These are phyloP conservation scores for Rhopalosiphum padi DNA, from an alignment of 1,140 invertebrate species.

Conservation along the genomic window DNA sequence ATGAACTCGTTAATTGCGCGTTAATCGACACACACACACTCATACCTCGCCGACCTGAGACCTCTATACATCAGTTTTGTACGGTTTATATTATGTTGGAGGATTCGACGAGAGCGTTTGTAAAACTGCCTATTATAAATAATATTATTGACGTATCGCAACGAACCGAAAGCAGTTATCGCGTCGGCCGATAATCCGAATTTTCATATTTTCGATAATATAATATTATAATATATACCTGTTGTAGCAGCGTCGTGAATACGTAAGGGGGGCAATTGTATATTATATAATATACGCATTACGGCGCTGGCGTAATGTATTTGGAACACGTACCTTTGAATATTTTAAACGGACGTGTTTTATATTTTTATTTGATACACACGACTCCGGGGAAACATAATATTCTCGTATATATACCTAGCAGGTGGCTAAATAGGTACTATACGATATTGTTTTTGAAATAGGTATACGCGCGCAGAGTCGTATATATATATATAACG, in stretches of 20 bases:
- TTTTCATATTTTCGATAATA: too few species aligned
- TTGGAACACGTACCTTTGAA: not conserved
- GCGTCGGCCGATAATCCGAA: too few species aligned
- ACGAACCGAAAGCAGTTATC: too few species aligned
- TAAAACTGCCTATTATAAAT: too few species aligned
- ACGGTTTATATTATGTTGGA: not conserved
- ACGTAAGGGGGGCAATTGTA: too few species aligned
- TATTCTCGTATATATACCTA: not conserved
- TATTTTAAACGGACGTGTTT: not conserved
- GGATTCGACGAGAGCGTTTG: not conserved
- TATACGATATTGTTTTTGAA: not conserved
- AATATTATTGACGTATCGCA: too few species aligned
- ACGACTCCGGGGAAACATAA: not conserved
- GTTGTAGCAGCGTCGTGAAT: too few species aligned
- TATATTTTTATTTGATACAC: not conserved
- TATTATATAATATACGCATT: not conserved
- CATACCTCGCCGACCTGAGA: too few species aligned
- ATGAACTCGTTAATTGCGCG: not conserved
- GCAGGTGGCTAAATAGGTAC: not conserved
- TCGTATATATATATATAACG: not conserved
- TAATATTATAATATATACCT: too few species aligned
- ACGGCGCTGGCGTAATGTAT: not conserved
- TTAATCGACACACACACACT: not conserved
- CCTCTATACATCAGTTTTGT: too few species aligned
- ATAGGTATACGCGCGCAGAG: not conserved